Conservation (phyloP, 2,797 vertebrate species). For the Neosalanx taihuensis region DNA sequence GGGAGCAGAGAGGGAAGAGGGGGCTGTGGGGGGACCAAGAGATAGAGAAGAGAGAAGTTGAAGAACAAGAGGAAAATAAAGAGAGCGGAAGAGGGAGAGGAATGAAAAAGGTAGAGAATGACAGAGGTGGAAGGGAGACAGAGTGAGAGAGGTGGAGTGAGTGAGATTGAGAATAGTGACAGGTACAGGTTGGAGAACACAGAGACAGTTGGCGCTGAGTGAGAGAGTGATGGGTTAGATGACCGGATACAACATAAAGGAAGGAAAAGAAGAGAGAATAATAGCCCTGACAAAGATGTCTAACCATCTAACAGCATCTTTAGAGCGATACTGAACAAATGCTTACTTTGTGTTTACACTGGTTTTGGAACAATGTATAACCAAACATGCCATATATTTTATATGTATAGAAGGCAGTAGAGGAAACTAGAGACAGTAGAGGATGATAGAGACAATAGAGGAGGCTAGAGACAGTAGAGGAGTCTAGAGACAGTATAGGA, state of each 20-base stretch:
- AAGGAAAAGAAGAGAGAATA: neutral
- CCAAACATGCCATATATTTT: no score
- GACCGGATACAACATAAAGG: neutral
- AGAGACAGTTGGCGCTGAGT: neutral
- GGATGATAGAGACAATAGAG: no score
- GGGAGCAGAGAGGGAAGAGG: conserved; percentile 7
- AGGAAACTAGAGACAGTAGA: no score
- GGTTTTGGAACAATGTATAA: no score
- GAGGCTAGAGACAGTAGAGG: no score
- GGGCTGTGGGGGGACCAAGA: neutral
- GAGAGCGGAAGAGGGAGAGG: neutral
- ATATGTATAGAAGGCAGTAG: no score
- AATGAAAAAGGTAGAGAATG: neutral
- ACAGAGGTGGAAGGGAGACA: neutral
- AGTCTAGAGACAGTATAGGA: no score
- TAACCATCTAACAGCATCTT: neutral
- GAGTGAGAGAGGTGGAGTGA: neutral
- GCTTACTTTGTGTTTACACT: neutral
- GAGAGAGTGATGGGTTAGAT: neutral
- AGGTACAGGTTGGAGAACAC: neutral
- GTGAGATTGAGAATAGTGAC: neutral
- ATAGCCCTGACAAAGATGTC: neutral
- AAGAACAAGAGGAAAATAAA: no score
- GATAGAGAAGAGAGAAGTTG: neutral
- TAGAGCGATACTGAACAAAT: no score